These are phyloP conservation scores for Teinopalpus imperialis DNA, from an alignment of 2,888 invertebrate species.

Conservation along the genomic window DNA sequence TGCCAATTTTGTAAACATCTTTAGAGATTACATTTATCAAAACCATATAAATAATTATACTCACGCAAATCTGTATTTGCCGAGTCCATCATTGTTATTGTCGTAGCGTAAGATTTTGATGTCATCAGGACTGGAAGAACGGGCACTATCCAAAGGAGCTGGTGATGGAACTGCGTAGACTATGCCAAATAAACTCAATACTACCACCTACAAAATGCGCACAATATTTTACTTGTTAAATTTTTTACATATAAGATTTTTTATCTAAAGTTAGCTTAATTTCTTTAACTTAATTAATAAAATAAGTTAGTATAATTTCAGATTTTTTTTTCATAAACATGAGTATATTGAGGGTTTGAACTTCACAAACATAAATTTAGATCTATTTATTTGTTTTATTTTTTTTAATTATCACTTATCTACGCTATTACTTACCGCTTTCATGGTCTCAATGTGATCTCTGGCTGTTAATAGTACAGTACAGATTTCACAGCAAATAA, in stretches of 20 bases:
- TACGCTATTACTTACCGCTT: constrained; percentile 11
- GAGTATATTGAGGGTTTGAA: no score
- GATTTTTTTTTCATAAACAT: no score
- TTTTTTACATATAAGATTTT: no score
- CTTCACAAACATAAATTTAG: no score
- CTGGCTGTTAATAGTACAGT: constrained; percentile 6
- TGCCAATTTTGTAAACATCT: no score
- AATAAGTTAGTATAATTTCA: no score
- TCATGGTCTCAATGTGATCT: constrained; percentile 8
- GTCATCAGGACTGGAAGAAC: not conserved
- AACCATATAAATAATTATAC: constrained; percentile 23
- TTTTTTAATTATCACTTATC: no score
- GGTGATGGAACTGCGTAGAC: constrained; percentile 8
- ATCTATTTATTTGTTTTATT: no score
- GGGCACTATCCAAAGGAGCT: constrained; percentile 2
- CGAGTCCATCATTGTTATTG: constrained; percentile 59
- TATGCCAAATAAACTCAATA: constrained; percentile 6
- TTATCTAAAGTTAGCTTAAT: no score
- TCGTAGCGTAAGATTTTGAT: constrained; percentile 49
- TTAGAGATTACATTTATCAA: no score
- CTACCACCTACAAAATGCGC: not conserved
- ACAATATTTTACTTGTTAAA: not conserved
- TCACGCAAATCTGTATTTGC: constrained; percentile 59
- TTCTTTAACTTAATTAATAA: no score
- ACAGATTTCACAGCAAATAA: no score